These are phyloP conservation scores for Pseudopleuronectes americanus DNA, from an alignment of 2,797 vertebrate species.

Conservation along the genomic window DNA sequence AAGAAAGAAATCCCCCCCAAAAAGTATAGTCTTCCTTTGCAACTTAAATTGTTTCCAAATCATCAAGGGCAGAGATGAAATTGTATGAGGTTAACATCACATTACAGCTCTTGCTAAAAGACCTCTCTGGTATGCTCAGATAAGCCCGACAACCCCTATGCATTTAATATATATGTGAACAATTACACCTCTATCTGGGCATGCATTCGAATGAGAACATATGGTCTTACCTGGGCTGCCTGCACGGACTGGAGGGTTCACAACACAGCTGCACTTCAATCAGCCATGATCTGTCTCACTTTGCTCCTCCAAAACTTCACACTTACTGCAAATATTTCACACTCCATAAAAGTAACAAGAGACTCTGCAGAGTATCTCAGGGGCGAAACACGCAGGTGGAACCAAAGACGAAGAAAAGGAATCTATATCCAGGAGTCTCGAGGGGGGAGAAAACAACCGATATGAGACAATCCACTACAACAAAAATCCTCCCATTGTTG, in stretches of 20 bases:
- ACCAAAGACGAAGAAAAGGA: background rate
- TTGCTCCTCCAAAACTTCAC: conserved; percentile 58
- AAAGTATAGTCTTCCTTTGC: background rate
- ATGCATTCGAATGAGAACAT: background rate
- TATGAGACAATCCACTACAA: conserved; percentile 46
- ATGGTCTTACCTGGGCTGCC: conserved; percentile 72
- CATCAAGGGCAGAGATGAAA: conserved; percentile 5
- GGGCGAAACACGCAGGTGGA: conserved; percentile 40
- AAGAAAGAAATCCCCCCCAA: conserved; percentile 21
- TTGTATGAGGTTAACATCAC: conserved; percentile 3
- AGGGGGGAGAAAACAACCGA: conserved; percentile 14
- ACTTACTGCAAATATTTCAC: conserved; percentile 58
- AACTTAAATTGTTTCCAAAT: conserved; percentile 1
- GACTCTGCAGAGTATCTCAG: conserved; percentile 22
- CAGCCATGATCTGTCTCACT: conserved; percentile 62
- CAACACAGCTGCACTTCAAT: conserved; percentile 60
- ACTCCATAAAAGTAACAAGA: conserved; percentile 59
- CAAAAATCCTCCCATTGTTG: conserved; percentile 23
- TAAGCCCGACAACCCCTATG: background rate
- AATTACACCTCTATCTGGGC: background rate
- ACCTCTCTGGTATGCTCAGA: background rate
- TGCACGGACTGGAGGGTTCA: conserved; percentile 52
- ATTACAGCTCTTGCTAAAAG: conserved; percentile 6
- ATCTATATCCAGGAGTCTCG: conserved; percentile 23
- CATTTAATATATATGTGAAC: background rate